phyloP scores from a whole-genome alignment of 2,888 invertebrate genomes.

The Operophtera brumata region DNA sequence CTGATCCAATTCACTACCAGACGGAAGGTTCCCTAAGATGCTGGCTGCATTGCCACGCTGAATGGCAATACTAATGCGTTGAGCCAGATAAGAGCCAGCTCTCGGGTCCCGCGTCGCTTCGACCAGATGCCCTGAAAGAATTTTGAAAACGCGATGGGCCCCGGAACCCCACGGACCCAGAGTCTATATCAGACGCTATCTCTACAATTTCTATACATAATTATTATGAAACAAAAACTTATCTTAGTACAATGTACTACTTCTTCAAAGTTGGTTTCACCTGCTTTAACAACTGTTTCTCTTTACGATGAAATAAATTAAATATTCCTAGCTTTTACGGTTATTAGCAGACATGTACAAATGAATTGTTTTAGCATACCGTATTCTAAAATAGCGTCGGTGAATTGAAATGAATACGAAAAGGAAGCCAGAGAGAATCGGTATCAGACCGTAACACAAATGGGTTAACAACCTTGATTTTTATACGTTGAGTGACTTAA shows the following conservation, averaged over 20 bases:
- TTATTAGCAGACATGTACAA: conserved; percentile 5
- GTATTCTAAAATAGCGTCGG: conserved; percentile 24
- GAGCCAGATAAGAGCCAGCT: too few relatives aligned
- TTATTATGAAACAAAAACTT: not conserved
- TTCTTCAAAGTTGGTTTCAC: conserved; percentile 2
- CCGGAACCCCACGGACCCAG: too few relatives aligned
- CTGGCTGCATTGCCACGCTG: too few relatives aligned
- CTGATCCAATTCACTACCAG: too few relatives aligned
- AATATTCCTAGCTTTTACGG: not conserved
- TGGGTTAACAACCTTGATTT: conserved; percentile 75
- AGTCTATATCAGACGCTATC: too few relatives aligned
- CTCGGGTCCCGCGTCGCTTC: too few relatives aligned
- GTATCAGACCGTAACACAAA: conserved; percentile 73
- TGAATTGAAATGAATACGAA: conserved; percentile 50
- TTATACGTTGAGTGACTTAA: conserved; percentile 55
- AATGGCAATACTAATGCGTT: too few relatives aligned
- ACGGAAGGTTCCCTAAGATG: too few relatives aligned
- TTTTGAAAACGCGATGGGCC: too few relatives aligned
- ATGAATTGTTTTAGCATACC: conserved; percentile 19
- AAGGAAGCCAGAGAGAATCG: conserved; percentile 55
- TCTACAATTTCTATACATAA: too few relatives aligned
- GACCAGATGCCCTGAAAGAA: too few relatives aligned
- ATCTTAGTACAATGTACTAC: not conserved
- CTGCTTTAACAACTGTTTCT: conserved; percentile 2
- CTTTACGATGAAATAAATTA: conserved; percentile 5